Evolutionary conservation across 2,797 vertebrate genomes (phyloP).

Genomic region (Podarcis lilfordi): DNA sequence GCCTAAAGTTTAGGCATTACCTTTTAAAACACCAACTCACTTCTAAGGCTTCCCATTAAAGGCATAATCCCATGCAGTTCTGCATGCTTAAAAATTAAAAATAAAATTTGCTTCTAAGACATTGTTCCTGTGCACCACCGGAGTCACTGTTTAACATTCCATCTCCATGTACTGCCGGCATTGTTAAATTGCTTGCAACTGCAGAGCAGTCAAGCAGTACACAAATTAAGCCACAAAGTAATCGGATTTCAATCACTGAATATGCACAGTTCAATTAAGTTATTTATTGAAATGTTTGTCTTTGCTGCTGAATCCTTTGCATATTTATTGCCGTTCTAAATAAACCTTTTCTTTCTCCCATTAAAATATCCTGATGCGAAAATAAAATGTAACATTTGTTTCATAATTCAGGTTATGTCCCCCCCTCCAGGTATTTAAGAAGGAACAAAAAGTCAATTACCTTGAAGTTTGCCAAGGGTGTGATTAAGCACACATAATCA

Average conservation of each 20-base stretch:
- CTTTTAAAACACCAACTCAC: background rate
- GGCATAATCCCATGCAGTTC: background rate
- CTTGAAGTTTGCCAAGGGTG: slow-evolving; percentile 52
- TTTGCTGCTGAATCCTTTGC: slow-evolving; percentile 65
- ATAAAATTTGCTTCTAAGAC: slow-evolving; percentile 28
- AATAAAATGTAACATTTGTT: slow-evolving; percentile 68
- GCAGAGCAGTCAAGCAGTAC: slow-evolving; percentile 76
- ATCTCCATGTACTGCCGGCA: slow-evolving; percentile 67
- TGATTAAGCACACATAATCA: slow-evolving; percentile 51
- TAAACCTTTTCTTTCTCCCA: slow-evolving; percentile 58
- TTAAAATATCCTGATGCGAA: slow-evolving; percentile 65
- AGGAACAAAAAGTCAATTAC: slow-evolving; percentile 68
- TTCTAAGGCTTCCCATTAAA: slow-evolving; percentile 31
- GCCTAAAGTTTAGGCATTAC: background rate
- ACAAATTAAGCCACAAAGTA: slow-evolving; percentile 78
- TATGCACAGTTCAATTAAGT: slow-evolving; percentile 81
- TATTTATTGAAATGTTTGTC: slow-evolving; percentile 79
- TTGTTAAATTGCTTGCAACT: slow-evolving; percentile 77
- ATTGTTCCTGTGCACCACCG: slow-evolving; percentile 44
- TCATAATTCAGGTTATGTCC: slow-evolving; percentile 66
- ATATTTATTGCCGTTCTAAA: slow-evolving; percentile 67
- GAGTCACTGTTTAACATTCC: slow-evolving; percentile 73
- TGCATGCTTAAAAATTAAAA: slow-evolving; percentile 17
- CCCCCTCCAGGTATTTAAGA: slow-evolving; percentile 66
- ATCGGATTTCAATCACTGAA: slow-evolving; percentile 81